phyloP scores from a whole-genome alignment of 2,113 vertebrate genomes.

The Sisor rabdophorus region DNA sequence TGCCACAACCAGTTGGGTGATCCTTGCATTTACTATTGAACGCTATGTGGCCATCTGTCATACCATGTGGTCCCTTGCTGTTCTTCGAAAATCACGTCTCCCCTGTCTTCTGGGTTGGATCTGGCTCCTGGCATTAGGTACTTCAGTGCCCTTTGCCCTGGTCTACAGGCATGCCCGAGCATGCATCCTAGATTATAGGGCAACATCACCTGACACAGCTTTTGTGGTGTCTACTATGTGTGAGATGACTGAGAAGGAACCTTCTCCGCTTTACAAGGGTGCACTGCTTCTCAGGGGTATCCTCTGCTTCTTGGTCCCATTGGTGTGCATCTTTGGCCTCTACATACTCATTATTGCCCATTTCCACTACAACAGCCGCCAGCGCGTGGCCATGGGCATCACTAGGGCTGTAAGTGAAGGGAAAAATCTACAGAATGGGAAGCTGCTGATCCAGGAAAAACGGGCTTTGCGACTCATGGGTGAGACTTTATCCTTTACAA shows the following conservation, averaged over 20 bases:
- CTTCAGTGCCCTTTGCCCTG: conserved; percentile 67
- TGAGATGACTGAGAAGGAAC: conserved; percentile 71
- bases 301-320: conserved; percentile 70
- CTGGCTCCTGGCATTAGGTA: conserved; percentile 66
- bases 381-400: conserved; percentile 67
- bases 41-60: conserved; percentile 74
- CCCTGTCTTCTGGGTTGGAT: conserved; percentile 61
- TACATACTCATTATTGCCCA: conserved; percentile 69
- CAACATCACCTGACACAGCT: conserved; percentile 58
- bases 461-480: conserved; percentile 72
- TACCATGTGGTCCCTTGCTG: conserved; percentile 72
- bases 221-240: conserved; percentile 72
- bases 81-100: conserved; percentile 61
- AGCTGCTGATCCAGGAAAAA: conserved; percentile 65
- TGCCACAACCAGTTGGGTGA: conserved; percentile 73
- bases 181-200: conserved; percentile 71
- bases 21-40: conserved; percentile 68
- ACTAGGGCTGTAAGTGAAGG: conserved; percentile 47
- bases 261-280: conserved; percentile 65
- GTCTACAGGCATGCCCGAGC: conserved; percentile 67
- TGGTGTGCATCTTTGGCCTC: conserved; percentile 65
- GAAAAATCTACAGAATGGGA: conserved; percentile 54
- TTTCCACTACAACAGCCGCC: conserved; percentile 61
- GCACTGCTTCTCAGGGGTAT: conserved; percentile 64
- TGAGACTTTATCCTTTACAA: conserved; percentile 44